A percentile compares a stretch with the other conserved stretches of the same genome.
phyloP scores from a whole-genome alignment of 2,113 vertebrate genomes.

The Sakesphorus luctuosus region DNA sequence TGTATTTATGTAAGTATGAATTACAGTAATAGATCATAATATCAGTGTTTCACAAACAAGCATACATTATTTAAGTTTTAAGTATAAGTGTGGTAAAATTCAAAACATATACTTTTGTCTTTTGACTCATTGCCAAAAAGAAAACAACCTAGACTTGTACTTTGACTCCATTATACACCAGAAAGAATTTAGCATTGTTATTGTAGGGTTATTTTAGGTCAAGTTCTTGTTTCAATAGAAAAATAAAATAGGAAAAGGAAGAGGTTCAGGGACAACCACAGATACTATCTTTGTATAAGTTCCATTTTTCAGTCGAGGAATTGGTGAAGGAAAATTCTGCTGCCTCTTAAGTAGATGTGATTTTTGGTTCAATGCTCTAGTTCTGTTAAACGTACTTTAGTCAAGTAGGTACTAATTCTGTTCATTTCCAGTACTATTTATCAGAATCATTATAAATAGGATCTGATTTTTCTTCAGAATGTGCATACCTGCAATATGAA shows the following conservation, averaged over 20 bases:
- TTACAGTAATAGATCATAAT: background rate
- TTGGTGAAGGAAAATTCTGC: slow-evolving; percentile 4
- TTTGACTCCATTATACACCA: slow-evolving; percentile 63
- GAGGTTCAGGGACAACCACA: slow-evolving; percentile 47
- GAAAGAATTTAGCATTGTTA: slow-evolving; percentile 69
- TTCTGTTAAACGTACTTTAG: background rate
- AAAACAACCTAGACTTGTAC: slow-evolving; percentile 11
- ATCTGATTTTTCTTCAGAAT: background rate
- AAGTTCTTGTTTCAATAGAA: slow-evolving; percentile 59
- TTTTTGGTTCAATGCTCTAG: background rate
- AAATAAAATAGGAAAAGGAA: slow-evolving; percentile 66
- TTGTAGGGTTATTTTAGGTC: slow-evolving; percentile 70
- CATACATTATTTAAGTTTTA: slow-evolving; percentile 14
- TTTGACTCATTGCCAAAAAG: slow-evolving; percentile 57
- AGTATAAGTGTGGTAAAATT: slow-evolving; percentile 38
- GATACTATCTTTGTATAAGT: slow-evolving; percentile 42
- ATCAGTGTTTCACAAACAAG: background rate
- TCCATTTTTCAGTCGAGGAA: slow-evolving; percentile 49
- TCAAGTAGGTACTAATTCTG: background rate
- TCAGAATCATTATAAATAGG: background rate
- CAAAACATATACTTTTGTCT: slow-evolving; percentile 41
- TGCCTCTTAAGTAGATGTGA: background rate
- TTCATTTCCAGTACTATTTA: background rate
- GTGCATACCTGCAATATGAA: background rate
- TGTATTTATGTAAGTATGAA: background rate